Evolutionary conservation across 2,888 invertebrate genomes (phyloP), one percentile per base, ranked within the genome.

Genomic region (Agrochola circellaris): DNA sequence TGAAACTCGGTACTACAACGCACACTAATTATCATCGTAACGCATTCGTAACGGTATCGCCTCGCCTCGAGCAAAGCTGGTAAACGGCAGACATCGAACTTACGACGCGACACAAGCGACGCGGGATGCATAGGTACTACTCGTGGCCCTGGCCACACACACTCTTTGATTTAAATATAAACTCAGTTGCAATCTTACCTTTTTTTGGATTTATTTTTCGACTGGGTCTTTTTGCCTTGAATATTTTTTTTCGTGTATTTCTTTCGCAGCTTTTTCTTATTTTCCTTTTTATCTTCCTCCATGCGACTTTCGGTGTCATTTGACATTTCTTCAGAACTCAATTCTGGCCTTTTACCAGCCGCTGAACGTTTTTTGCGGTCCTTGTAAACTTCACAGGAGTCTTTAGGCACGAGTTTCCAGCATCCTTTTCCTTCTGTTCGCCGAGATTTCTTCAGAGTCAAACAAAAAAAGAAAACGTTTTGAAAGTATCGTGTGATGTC

Each of bases 321-420:
- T 38, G 78, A 17, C 7, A 58, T 61, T 54, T 83, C 68, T 23
- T 78, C 74, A 9, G 76, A 67, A n/a, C 80, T 72, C 6, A 38
- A 45, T 13, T 79, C 45, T 38, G 80, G 23, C 70, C 69, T 77
- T 61, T 72, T 69, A 17, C 77, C 77, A 56, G 79, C 42, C 85
- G 70, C 77, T 85, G 77, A 54, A 1, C 91, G 90, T 73, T 85
- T 90, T 6, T 87, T 90, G 9, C 93, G 90, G 13, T 91, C 87
- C 77, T 89, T 94, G 66, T 95, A 93, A 17, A 95, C 89, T 80
- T 95, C 94, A 56, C 92, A 91, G 0, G 95, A 95, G 77, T 95
- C 95, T 88, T 93, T 95, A 0, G 95, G 95, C 34, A 94, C 71
- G 0, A 95, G 83, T 77, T 91, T 93, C 94, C 94, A 95, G 1